Conservation (phyloP, 2,797 vertebrate species). For the Microctenopoma steveboyesi region DNA sequence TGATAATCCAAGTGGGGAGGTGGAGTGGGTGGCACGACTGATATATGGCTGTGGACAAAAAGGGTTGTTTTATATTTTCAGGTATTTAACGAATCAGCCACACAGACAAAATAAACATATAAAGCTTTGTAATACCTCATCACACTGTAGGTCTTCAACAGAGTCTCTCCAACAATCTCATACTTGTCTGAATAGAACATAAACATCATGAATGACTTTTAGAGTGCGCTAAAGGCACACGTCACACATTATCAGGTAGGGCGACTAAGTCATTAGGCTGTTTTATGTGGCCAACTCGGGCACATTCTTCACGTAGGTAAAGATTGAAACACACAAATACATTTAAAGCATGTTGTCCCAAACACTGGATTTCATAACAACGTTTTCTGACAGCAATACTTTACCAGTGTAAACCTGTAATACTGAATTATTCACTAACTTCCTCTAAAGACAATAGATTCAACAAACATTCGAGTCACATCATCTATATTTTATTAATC, state of each 20-base stretch:
- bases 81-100: not conserved
- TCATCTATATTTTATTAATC: slow-evolving; percentile 38
- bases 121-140: slow-evolving; percentile 81
- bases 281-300: not conserved
- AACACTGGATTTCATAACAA: no score
- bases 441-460: not conserved
- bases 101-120: not conserved
- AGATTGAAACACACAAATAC: not conserved
- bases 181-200: slow-evolving; percentile 80
- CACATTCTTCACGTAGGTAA: not conserved
- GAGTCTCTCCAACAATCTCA: slow-evolving; percentile 86
- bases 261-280: not conserved
- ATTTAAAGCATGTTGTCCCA: not conserved
- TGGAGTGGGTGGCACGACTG: slow-evolving; percentile 91
- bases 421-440: slow-evolving; percentile 33
- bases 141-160: slow-evolving; percentile 86
- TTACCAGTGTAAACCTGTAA: not conserved
- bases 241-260: not conserved
- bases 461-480: not conserved
- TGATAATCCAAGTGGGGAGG: slow-evolving; percentile 82
- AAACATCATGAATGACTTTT: not conserved
- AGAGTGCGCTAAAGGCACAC: no score
- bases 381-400: not conserved
- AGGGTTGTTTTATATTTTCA: not conserved
- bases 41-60: slow-evolving; percentile 83